These are phyloP conservation scores for Temnopleurus reevesii DNA, from an alignment of 53 echinoderm and acorn worm genomes.

Conservation along the genomic window DNA sequence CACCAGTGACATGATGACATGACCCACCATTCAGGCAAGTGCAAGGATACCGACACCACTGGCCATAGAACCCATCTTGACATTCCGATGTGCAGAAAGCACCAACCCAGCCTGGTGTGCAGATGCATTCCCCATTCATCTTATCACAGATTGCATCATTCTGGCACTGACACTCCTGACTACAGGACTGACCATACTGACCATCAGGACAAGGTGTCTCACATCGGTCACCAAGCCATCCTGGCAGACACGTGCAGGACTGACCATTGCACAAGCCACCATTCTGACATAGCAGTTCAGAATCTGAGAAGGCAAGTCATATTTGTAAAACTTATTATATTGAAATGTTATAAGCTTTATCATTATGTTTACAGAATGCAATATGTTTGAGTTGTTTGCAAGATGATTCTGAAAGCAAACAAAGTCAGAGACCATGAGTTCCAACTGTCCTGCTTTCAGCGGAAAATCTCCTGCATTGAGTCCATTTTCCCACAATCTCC, in stretches of 20 bases:
- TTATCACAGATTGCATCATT: conserved; percentile 66
- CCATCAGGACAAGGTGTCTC: conserved; percentile 49
- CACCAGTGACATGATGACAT: conserved; percentile 76
- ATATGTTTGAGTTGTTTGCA: no score
- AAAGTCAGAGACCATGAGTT: no score
- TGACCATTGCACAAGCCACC: conserved; percentile 67
- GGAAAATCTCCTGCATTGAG: no score
- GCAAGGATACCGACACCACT: conserved; percentile 60
- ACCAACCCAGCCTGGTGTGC: conserved; percentile 71
- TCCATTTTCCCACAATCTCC: no score
- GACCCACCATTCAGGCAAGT: conserved; percentile 72
- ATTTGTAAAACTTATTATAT: no score
- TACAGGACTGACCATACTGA: conserved; percentile 66
- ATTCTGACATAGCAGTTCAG: conserved; percentile 58
- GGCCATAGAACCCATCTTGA: conserved; percentile 66
- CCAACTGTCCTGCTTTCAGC: no score
- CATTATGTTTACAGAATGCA: no score
- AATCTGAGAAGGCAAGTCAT: conserved; percentile 17
- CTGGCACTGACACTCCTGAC: conserved; percentile 56
- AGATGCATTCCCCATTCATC: conserved; percentile 67
- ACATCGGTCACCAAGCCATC: conserved; percentile 57
- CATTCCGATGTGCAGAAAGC: conserved; percentile 56
- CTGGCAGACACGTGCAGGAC: conserved; percentile 68
- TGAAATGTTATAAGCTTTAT: no score
- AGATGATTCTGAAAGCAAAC: no score